phyloP scores from a whole-genome alignment of 2,888 invertebrate genomes.

The Microctonus aethiopoides region DNA sequence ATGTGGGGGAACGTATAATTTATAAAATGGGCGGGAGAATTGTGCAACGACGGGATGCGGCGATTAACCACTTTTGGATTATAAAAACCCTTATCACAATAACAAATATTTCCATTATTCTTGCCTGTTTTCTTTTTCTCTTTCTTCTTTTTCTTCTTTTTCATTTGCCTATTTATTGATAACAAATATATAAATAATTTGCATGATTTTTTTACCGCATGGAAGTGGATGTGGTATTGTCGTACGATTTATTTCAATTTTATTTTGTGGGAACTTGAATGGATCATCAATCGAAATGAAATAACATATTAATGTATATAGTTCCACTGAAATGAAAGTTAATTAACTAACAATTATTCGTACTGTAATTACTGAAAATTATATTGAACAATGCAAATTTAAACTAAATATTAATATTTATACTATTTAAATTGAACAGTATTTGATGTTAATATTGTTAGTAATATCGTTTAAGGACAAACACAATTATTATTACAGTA shows the following conservation, averaged over 20 bases:
- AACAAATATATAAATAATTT: slow-evolving; percentile 23
- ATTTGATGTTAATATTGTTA: too few species aligned
- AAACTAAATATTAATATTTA: too few species aligned
- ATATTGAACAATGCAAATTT: too few species aligned
- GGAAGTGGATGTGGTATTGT: slow-evolving; percentile 35
- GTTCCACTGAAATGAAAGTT: too few species aligned
- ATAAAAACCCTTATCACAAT: neutral
- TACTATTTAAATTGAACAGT: too few species aligned
- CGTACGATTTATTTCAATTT: neutral
- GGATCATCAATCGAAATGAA: too few species aligned
- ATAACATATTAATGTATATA: too few species aligned
- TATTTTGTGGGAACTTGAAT: neutral
- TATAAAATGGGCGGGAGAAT: neutral
- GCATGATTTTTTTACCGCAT: neutral
- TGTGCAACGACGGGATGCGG: slow-evolving; percentile 18
- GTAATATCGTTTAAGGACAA: too few species aligned
- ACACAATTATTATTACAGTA: too few species aligned
- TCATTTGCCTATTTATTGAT: neutral
- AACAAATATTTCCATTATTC: neutral
- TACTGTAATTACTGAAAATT: too few species aligned
- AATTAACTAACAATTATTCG: too few species aligned
- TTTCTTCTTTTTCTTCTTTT: too few species aligned
- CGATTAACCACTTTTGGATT: slow-evolving; percentile 12
- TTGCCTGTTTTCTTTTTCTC: neutral
- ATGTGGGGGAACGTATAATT: neutral